phyloP scores from a whole-genome alignment of 1,140 invertebrate species.

The Popillia japonica region DNA sequence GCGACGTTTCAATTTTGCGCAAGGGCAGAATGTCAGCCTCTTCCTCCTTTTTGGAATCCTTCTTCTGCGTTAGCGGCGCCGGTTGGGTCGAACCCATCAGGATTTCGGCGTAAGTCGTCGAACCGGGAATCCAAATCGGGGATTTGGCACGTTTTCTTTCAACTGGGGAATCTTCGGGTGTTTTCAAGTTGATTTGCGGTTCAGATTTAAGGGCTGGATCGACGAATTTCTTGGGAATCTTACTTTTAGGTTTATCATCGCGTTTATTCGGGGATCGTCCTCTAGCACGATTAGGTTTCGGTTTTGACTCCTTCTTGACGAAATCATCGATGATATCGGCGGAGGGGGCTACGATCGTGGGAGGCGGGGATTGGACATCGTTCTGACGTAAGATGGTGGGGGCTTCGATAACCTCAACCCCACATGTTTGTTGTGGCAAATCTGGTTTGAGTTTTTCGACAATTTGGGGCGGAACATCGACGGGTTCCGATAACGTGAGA shows the following conservation, averaged over 20 bases:
- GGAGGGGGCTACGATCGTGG: not conserved
- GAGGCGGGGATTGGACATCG: not conserved
- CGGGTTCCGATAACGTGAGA: constrained; percentile 15
- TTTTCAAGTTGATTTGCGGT: not conserved
- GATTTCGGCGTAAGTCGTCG: constrained; percentile 80
- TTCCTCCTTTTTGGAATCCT: constrained; percentile 8
- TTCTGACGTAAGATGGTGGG: not conserved
- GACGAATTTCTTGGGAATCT: constrained; percentile 30
- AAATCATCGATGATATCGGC: not conserved
- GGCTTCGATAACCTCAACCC: not conserved
- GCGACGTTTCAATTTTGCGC: constrained; percentile 8
- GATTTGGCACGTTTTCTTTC: constrained; percentile 68
- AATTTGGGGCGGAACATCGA: constrained; percentile 31
- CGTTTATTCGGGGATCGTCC: constrained; percentile 57
- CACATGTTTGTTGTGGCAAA: not conserved
- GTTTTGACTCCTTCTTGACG: constrained; percentile 52
- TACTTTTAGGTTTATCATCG: constrained; percentile 48
- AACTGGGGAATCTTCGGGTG: not conserved
- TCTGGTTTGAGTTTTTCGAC: constrained; percentile 30
- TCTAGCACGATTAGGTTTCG: constrained; percentile 58
- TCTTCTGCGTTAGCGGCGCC: not conserved
- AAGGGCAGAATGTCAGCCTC: not conserved
- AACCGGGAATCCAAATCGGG: constrained; percentile 76
- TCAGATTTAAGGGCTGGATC: not conserved
- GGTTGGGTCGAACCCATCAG: constrained; percentile 65